Percentiles rank a stretch among this genome's conserved stretches.
Evolutionary conservation across 2,888 invertebrate genomes (phyloP).

Genomic region (Mythimna albipuncta): DNA sequence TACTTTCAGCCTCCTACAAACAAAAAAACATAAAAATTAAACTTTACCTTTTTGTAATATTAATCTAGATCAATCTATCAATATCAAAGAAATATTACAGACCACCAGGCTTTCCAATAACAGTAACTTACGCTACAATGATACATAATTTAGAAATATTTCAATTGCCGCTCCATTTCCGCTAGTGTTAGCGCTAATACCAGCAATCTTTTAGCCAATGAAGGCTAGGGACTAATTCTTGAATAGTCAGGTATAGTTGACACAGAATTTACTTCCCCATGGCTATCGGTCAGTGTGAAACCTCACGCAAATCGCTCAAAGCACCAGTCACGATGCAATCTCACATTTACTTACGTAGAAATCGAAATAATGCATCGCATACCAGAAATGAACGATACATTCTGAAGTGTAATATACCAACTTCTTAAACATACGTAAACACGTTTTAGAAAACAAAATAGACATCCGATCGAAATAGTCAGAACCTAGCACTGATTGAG

Average conservation of each 20-base stretch:
- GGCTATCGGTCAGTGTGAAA: constrained; percentile 79
- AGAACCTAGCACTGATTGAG: constrained; percentile 13
- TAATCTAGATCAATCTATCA: neutral
- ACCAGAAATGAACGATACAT: constrained; percentile 40
- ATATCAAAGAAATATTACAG: constrained; percentile 14
- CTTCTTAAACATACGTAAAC: constrained; percentile 29
- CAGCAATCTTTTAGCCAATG: constrained; percentile 43
- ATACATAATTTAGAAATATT: constrained; percentile 51
- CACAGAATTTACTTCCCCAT: constrained; percentile 67
- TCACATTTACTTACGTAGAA: constrained; percentile 60
- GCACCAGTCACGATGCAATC: constrained; percentile 69
- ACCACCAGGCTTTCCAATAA: constrained; percentile 16
- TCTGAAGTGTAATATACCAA: constrained; percentile 27
- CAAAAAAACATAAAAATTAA: too few relatives aligned
- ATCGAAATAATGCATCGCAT: constrained; percentile 62
- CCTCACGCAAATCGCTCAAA: constrained; percentile 66
- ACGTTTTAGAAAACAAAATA: constrained; percentile 18
- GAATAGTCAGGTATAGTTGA: constrained; percentile 55
- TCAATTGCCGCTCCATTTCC: constrained; percentile 51
- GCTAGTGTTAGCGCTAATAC: constrained; percentile 50
- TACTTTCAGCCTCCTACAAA: too few relatives aligned
- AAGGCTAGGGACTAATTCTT: constrained; percentile 46
- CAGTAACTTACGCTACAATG: constrained; percentile 43
- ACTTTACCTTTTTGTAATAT: too few relatives aligned
- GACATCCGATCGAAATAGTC: constrained; percentile 8